A percentile compares a stretch with the other conserved stretches of the same genome.
These are phyloP conservation scores for Eumaeus atala DNA, from an alignment of 1,140 invertebrate species.

Conservation along the genomic window DNA sequence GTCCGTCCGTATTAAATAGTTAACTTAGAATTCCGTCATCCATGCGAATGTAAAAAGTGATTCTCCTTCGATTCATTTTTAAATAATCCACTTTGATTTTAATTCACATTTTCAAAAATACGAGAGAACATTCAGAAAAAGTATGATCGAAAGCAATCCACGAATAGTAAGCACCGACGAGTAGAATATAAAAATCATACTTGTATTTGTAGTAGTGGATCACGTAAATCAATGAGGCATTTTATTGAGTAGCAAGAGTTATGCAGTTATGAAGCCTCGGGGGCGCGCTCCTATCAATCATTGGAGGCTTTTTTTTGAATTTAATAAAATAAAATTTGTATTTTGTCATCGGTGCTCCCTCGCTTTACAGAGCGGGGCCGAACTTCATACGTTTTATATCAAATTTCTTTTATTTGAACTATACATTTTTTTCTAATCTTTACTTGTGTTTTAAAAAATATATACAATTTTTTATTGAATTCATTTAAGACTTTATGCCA, in stretches of 20 bases:
- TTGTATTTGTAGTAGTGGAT: constrained; percentile 1
- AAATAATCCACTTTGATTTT: no score
- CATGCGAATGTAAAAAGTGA: no score
- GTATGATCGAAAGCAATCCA: no score
- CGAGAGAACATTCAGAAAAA: no score
- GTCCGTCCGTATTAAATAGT: no score
- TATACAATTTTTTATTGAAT: no score
- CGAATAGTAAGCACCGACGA: no score
- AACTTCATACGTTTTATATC: constrained; percentile 19
- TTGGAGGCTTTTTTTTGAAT: constrained; percentile 73
- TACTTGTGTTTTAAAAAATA: no score
- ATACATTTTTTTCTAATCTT: not conserved
- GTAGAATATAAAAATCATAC: constrained; percentile 7
- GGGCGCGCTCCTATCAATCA: constrained; percentile 73
- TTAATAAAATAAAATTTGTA: constrained; percentile 77
- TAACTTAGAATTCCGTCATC: no score
- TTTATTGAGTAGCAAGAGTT: constrained; percentile 65
- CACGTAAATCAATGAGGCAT: constrained; percentile 50
- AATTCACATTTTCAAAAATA: no score
- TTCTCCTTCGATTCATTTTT: no score
- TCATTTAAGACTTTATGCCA: no score
- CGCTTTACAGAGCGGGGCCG: constrained; percentile 46
- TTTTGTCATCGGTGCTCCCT: constrained; percentile 72
- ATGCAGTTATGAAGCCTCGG: constrained; percentile 39
- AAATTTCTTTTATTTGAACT: not conserved